Conservation (phyloP, 2,888 invertebrate species). For the Asteroscopus sphinx region DNA sequence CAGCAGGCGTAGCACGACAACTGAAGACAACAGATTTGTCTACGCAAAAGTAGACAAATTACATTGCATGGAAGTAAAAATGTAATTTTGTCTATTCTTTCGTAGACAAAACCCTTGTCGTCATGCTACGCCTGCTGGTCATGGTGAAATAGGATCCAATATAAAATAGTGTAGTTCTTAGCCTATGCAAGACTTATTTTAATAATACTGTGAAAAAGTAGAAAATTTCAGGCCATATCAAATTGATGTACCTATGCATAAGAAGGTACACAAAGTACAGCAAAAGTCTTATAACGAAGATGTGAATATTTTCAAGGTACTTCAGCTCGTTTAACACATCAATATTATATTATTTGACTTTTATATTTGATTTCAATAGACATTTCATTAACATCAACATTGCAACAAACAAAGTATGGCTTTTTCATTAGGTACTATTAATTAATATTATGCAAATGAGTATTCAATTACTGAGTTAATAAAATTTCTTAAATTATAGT, state of each 20-base stretch:
- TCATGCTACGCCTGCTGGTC: too few relatives aligned
- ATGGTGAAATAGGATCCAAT: constrained; percentile 32
- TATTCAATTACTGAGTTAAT: constrained; percentile 50
- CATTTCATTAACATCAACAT: constrained; percentile 45
- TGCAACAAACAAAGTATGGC: constrained; percentile 34
- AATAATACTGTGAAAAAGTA: constrained; percentile 83
- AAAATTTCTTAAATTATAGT: constrained; percentile 21
- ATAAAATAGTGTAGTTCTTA: constrained; percentile 44
- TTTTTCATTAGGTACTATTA: constrained; percentile 25
- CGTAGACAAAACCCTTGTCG: too few relatives aligned
- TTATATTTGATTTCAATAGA: constrained; percentile 28
- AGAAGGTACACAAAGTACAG: constrained; percentile 24
- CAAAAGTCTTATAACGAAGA: constrained; percentile 22
- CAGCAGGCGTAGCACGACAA: too few relatives aligned
- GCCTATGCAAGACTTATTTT: constrained; percentile 60
- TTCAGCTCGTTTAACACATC: constrained; percentile 6
- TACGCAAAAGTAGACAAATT: too few relatives aligned
- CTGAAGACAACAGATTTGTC: too few relatives aligned
- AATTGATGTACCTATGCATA: constrained; percentile 28
- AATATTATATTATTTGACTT: constrained; percentile 15
- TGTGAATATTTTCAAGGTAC: constrained; percentile 37
- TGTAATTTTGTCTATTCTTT: too few relatives aligned
- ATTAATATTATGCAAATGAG: constrained; percentile 38
- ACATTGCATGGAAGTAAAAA: too few relatives aligned
- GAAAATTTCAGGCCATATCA: constrained; percentile 65